Percentiles rank a stretch among this genome's conserved stretches.
These are phyloP conservation scores for Hydrotaea diabolus DNA, from an alignment of 2,888 invertebrate species.

Conservation along the genomic window DNA sequence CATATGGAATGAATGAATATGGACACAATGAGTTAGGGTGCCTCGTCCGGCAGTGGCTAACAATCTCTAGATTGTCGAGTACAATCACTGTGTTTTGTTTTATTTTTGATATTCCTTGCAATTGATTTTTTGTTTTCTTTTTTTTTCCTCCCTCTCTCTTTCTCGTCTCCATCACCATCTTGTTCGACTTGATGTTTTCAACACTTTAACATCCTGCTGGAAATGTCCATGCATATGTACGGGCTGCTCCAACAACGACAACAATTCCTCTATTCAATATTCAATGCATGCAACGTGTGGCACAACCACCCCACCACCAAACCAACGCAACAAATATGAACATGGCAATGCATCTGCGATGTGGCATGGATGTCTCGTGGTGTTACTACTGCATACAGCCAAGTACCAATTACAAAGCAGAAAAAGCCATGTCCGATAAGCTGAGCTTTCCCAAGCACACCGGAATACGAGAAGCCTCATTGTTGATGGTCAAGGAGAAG, in stretches of 20 bases:
- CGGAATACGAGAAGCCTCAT: slow-evolving; percentile 92
- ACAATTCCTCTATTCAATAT: slow-evolving; percentile 63
- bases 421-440: slow-evolving; percentile 85
- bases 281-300: slow-evolving; percentile 40
- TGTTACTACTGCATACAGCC: slow-evolving; percentile 82
- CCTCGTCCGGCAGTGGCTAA: not conserved
- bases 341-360: too few species aligned
- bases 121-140: slow-evolving; percentile 68
- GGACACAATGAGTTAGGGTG: not conserved
- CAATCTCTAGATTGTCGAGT: not conserved
- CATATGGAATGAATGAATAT: not conserved
- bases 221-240: not conserved
- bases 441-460: slow-evolving; percentile 86
- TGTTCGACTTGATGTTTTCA: slow-evolving; percentile 54
- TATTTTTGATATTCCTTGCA: slow-evolving; percentile 22
- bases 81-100: not conserved
- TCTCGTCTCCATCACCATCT: slow-evolving; percentile 27
- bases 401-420: slow-evolving; percentile 86
- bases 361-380: slow-evolving; percentile 5
- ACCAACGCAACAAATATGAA: slow-evolving; percentile 21
- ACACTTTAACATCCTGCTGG: slow-evolving; percentile 62
- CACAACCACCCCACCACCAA: slow-evolving; percentile 44
- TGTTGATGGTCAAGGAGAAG: slow-evolving; percentile 94
- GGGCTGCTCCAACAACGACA: too few species aligned
- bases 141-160: slow-evolving; percentile 42